Evolutionary conservation across 2,888 invertebrate genomes (phyloP), one percentile per base, ranked within the genome.

Genomic region (Panorpa germanica): DNA sequence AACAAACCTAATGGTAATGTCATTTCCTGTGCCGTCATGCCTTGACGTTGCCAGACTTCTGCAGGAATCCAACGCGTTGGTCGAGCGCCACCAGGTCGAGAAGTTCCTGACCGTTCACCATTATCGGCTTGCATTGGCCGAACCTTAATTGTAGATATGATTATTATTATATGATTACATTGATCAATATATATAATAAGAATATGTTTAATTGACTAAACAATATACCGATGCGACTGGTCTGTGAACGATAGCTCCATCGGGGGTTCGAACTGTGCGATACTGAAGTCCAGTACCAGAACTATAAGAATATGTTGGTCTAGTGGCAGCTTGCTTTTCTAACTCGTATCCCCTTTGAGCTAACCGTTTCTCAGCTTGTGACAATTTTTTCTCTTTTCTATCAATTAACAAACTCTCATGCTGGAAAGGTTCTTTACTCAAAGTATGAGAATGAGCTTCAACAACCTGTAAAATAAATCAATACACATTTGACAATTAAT

Each of bases 1-100:
- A 25, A 37, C 45, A 47, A 47, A 76, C 77, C 78, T 32, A 82
- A 61, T 4, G 90, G 90, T 37, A 91, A 59, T 5, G 85, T 85
- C 75, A 91, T 86, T 59, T 90, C 90, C 55, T 88, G 86, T 13
- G 88, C 86, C 12, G 83, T 83, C 74, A 91, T 90, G 36, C 91
- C 91, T 55, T 91, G 90, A 23, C 83, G 59, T 43, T 83, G 80
- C 83, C 83, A 83, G 32, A 83, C 82, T 54, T 83, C 83, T 4
- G 83, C 83, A 4, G 83, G 83, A 41, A 85, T 83, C 83, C 83
- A 83, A 28, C 72, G 53, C 3, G 63, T 57, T 11, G 61, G 53
- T 33, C 71, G 60, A 9, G 61, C 51, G 9, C 57, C 56, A 19
- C 52, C 53, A 45, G 53, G 41, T 28, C 51, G 47, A 15, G 52